Base-by-base conservation (phyloP, 2,113 vertebrate genomes). In the Labeo rohita region DNA sequence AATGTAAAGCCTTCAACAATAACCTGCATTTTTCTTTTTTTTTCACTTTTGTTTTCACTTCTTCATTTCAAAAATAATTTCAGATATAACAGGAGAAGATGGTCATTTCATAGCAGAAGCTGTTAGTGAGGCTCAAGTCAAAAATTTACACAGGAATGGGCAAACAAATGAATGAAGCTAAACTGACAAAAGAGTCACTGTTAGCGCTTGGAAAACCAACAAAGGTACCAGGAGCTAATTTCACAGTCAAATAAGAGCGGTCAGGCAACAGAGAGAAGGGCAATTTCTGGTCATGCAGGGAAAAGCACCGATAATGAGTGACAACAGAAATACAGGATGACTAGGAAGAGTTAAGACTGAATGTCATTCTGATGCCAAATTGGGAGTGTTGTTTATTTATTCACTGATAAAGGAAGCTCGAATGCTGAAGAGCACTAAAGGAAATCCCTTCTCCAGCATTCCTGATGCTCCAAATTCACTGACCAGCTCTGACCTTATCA, bases 201-300 rank as follows among this genome's bases (percentile, higher is more conserved):
- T 89, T 86, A 75, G 79, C 61, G n/a, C 21, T n/a, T 28, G 18
- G 8, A 34, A 86, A 84, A 82, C 61, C 77, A 85, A 84, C 72
- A 52, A 34, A 49, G 82, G 68, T 47, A 77, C 70, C 43, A 73
- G 82, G 43, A 80, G 47, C 85, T 89, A 2, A 90, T 91, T 91
- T 91, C 9, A 83, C 86, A 88, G 79, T 83, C 86, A 91, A 89
- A 91, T 90, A 65, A 86, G 23, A 13, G 28, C 7, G 8, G 34
- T 21, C 56, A 63, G 63, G 15, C 21, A n/a, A 6, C 34, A 7
- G 36, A 74, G 13, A 28, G 49, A n/a, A 13, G 15, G 16, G 54
- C 16, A 7, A 61, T 59, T 23, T 36, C 52, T 21, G 13, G 2
- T 21, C 15, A 2, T 59, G 56, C 39, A 36, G 50, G 49, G 7